Percentiles rank a stretch among this genome's conserved stretches.
phyloP scores from a whole-genome alignment of 1,140 invertebrate genomes.

The Caenorhabditis tropicalis region DNA sequence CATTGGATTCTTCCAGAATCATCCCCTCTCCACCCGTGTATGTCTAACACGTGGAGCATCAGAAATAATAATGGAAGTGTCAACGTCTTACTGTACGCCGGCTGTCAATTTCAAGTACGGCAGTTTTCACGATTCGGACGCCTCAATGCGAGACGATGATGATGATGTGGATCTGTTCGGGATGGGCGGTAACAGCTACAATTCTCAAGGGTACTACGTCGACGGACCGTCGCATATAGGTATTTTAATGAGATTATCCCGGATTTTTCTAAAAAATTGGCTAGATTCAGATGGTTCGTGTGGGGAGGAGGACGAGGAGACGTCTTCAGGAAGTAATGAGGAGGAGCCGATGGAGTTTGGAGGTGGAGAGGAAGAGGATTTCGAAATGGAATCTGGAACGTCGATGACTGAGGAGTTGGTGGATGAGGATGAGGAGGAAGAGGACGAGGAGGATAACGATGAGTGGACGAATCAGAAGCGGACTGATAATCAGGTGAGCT shows the following conservation, averaged over 20 bases:
- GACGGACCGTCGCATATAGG: conserved; percentile 10
- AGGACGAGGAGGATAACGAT: conserved; percentile 31
- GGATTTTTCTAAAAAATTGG: neutral
- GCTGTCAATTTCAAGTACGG: conserved; percentile 32
- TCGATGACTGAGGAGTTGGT: neutral
- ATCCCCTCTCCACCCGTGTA: neutral
- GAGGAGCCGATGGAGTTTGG: conserved; percentile 10
- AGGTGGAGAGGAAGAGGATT: neutral
- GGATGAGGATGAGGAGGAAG: conserved; percentile 18
- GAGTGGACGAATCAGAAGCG: conserved; percentile 38
- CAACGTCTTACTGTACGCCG: conserved; percentile 30
- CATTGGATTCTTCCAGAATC: neutral
- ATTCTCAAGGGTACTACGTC: conserved; percentile 35
- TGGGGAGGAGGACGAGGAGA: conserved; percentile 19
- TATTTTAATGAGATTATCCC: neutral
- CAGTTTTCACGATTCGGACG: conserved; percentile 19
- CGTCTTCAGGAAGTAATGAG: conserved; percentile 11
- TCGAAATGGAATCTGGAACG: conserved; percentile 15
- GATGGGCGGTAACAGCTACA: conserved; percentile 33
- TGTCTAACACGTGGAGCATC: conserved; percentile 6
- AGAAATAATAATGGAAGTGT: conserved; percentile 19
- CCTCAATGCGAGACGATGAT: conserved; percentile 31
- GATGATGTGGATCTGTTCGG: no score
- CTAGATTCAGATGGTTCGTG: conserved; percentile 31
- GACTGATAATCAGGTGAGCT: neutral